A percentile compares a stretch with the other conserved stretches of the same genome.
Evolutionary conservation across 1,140 invertebrate species (phyloP).

Genomic region (Cydia strobilella): DNA sequence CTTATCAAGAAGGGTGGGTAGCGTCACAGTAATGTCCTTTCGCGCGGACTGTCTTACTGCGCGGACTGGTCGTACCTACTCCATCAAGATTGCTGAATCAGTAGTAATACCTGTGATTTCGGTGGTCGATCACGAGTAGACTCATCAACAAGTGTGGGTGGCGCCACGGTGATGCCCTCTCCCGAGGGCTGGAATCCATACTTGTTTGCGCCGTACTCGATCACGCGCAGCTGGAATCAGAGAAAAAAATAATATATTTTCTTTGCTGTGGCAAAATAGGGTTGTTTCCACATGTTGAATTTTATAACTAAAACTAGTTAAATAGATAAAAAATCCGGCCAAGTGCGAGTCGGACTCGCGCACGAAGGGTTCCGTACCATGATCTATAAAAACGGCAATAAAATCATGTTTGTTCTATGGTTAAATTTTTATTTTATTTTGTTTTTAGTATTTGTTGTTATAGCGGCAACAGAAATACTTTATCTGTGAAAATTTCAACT

Average conservation of each 20-base stretch:
- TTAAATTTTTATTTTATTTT: no score
- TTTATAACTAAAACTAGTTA: no score
- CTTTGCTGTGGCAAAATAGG: no score
- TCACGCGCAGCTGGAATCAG: constrained; percentile 83
- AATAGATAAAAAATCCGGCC: no score
- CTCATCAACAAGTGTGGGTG: constrained; percentile 89
- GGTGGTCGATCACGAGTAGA: constrained; percentile 55
- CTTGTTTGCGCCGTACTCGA: constrained; percentile 93
- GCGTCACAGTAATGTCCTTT: constrained; percentile 90
- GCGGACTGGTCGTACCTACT: constrained; percentile 90
- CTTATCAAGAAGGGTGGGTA: constrained; percentile 88
- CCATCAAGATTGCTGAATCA: background rate
- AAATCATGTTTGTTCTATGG: no score
- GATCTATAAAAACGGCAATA: no score
- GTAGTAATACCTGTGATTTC: constrained; percentile 49
- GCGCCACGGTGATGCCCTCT: constrained; percentile 91
- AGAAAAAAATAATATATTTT: constrained; percentile 20
- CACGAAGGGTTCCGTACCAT: no score
- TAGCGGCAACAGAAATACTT: no score
- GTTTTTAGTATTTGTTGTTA: no score
- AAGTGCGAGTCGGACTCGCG: no score
- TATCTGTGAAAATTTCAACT: no score
- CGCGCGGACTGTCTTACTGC: constrained; percentile 82
- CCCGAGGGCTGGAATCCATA: constrained; percentile 92
- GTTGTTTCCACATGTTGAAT: no score